Evolutionary conservation across 2,113 vertebrate genomes (phyloP).

Genomic region (Fregata magnificens): DNA sequence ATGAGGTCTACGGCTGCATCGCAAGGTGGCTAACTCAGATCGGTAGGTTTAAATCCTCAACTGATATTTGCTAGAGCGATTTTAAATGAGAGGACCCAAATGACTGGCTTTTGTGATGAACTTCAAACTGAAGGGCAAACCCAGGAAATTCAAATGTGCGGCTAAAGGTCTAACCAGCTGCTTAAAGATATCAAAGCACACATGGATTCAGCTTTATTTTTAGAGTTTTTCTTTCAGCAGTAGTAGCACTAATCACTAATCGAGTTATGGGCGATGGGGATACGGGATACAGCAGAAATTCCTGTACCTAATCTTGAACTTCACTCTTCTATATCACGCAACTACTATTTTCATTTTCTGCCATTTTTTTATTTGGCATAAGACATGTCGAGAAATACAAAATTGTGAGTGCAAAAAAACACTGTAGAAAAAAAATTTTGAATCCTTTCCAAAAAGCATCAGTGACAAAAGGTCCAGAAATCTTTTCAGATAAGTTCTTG

Average conservation of each 20-base stretch:
- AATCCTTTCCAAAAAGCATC: neutral
- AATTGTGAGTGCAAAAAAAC: neutral
- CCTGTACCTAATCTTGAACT: neutral
- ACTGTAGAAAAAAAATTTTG: neutral
- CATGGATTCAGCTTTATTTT: neutral
- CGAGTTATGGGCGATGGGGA: neutral
- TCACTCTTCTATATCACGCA: neutral
- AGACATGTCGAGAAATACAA: neutral
- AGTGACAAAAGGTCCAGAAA: neutral
- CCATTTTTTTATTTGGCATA: neutral
- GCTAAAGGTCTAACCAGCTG: neutral
- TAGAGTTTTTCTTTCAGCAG: neutral
- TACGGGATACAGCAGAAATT: neutral
- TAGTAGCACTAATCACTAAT: neutral
- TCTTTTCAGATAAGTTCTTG: neutral
- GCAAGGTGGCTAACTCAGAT: slow-evolving; percentile 91
- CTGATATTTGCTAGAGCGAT: rapidly evolving
- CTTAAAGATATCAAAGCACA: neutral
- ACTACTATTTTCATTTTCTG: neutral
- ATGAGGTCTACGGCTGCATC: slow-evolving; percentile 89
- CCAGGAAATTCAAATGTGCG: neutral
- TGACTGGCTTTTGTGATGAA: neutral
- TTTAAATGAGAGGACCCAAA: neutral
- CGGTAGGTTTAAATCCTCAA: slow-evolving; percentile 68
- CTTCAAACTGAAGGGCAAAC: neutral